Percentiles rank a stretch among this genome's conserved stretches.
phyloP scores from a whole-genome alignment of 1,140 invertebrate species.

The Brachionus asplanchnoidis region DNA sequence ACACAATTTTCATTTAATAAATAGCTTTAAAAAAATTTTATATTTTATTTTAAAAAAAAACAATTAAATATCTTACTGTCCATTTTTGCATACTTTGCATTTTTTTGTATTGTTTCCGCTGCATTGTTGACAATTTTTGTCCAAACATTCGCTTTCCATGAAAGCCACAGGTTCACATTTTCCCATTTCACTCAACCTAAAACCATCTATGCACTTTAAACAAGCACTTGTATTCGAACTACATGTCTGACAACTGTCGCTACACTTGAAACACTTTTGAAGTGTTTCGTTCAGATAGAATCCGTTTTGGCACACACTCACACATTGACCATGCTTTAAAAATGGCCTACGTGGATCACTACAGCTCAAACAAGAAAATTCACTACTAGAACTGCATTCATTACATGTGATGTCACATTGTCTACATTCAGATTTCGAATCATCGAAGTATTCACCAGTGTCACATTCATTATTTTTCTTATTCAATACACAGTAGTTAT shows the following conservation, averaged over 20 bases:
- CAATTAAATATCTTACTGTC: neutral
- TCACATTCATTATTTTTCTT: conserved; percentile 29
- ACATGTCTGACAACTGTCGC: conserved; percentile 16
- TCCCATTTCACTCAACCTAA: neutral
- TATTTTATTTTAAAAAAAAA: neutral
- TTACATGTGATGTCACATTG: conserved; percentile 27
- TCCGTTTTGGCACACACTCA: neutral
- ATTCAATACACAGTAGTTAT: neutral
- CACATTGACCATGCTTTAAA: conserved; percentile 18
- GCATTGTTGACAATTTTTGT: neutral
- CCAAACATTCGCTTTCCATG: neutral
- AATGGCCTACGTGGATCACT: neutral
- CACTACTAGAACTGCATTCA: neutral
- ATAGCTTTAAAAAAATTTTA: neutral
- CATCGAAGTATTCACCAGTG: neutral
- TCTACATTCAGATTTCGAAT: neutral
- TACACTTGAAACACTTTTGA: conserved; percentile 28
- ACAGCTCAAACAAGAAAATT: neutral
- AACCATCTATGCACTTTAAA: neutral
- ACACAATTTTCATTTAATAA: neutral
- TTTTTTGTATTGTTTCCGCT: neutral
- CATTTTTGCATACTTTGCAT: conserved; percentile 21
- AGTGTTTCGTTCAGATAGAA: neutral
- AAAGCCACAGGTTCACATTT: neutral
- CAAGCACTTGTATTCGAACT: neutral